A percentile compares a stretch with the other conserved stretches of the same genome.
Conservation (phyloP, 2,888 invertebrate species). For the Cataglyphis livida region DNA sequence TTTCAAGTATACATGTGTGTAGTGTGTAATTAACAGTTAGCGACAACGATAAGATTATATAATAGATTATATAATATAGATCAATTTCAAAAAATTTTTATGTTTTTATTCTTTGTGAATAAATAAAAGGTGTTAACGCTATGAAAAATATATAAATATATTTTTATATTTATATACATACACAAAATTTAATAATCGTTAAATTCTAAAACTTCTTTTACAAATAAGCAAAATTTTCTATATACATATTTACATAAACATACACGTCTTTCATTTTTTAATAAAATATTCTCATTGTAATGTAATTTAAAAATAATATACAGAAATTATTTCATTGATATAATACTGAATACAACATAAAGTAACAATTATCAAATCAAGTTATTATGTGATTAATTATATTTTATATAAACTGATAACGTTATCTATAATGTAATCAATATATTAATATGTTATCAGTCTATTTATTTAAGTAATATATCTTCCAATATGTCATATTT, state of each 20-base stretch:
- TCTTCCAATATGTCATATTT: not conserved
- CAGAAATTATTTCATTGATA: not conserved
- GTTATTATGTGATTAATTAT: not conserved
- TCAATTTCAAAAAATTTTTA: not conserved
- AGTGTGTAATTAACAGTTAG: not conserved
- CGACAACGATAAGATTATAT: not conserved
- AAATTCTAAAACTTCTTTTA: not conserved
- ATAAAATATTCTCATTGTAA: not conserved
- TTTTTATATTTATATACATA: not conserved
- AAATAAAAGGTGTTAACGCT: slow-evolving; percentile 7
- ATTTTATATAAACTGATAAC: not conserved
- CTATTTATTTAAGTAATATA: slow-evolving; percentile 20
- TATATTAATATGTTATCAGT: not conserved
- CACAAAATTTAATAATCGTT: not conserved
- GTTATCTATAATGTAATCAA: not conserved
- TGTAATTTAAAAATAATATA: not conserved
- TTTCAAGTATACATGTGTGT: slow-evolving; percentile 10
- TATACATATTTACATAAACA: not conserved
- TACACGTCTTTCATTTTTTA: not conserved
- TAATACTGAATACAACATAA: not conserved
- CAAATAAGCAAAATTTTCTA: not conserved
- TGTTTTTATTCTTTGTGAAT: slow-evolving; percentile 19
- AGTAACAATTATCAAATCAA: not conserved
- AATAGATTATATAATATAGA: not conserved
- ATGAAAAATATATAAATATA: slow-evolving; percentile 7